These are phyloP conservation scores for Phytoseiulus persimilis DNA, from an alignment of 2,888 invertebrate genomes.

Conservation along the genomic window DNA sequence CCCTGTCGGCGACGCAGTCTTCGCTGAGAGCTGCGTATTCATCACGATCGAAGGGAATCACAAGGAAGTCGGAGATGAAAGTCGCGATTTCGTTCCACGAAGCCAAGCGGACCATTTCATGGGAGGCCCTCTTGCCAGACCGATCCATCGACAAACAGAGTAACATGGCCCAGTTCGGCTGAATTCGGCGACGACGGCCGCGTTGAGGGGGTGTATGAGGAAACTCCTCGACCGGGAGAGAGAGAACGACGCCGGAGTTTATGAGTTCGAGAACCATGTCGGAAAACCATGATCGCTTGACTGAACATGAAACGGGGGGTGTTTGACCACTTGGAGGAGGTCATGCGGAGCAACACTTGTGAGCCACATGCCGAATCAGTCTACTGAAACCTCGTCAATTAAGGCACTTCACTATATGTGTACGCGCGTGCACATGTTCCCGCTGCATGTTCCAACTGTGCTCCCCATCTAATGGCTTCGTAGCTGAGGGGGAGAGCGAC, in stretches of 20 bases:
- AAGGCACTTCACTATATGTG: background rate
- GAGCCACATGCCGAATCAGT: background rate
- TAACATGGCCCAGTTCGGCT: background rate
- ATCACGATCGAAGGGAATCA: background rate
- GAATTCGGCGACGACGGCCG: background rate
- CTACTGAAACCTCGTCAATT: background rate
- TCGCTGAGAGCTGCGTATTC: background rate
- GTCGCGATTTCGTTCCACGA: background rate
- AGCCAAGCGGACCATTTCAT: background rate
- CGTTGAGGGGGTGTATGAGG: background rate
- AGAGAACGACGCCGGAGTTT: background rate
- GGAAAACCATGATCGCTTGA: background rate
- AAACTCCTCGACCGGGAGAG: background rate
- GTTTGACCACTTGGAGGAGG: constrained; percentile 5
- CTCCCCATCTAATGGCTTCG: background rate
- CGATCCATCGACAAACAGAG: background rate
- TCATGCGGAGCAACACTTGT: background rate
- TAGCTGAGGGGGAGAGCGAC: background rate
- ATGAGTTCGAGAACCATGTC: background rate
- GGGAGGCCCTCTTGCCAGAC: background rate
- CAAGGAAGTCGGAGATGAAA: background rate
- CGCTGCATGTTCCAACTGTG: background rate
- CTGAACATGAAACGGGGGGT: background rate
- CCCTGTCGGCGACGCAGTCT: background rate
- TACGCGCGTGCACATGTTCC: background rate